Evolutionary conservation across 2,797 vertebrate species (phyloP).

Genomic region (Alca torda): DNA sequence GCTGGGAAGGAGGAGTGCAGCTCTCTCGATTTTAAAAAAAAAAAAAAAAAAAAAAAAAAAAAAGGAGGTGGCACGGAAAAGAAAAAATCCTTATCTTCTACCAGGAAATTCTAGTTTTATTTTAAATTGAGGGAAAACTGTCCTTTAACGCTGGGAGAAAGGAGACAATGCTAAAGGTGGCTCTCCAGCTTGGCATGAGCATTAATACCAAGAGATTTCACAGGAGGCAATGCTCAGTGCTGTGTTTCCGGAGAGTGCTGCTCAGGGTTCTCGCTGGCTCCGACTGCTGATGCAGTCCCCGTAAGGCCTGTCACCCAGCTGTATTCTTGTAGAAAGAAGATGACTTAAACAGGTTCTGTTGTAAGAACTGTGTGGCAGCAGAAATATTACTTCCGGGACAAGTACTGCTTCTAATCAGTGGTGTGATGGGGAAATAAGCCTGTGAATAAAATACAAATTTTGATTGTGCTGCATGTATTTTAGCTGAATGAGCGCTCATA

Average conservation of each 20-base stretch:
- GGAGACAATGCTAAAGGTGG: not conserved
- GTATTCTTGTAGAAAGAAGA: not conserved
- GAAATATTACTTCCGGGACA: not conserved
- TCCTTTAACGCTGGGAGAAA: not conserved
- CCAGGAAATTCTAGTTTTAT: not conserved
- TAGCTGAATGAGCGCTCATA: not conserved
- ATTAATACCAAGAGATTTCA: not conserved
- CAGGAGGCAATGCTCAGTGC: not conserved
- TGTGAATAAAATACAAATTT: not conserved
- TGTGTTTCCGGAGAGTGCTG: not conserved
- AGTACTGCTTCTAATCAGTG: not conserved
- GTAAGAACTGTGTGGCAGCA: not conserved
- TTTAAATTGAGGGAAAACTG: not conserved
- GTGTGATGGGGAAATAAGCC: not conserved
- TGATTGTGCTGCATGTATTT: not conserved
- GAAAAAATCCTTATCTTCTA: not conserved
- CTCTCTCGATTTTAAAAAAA: not conserved
- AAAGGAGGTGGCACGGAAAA: rapidly evolving
- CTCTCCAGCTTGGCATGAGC: not conserved
- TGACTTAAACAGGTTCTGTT: not conserved
- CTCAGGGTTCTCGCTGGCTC: rapidly evolving
- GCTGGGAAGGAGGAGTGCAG: not conserved
- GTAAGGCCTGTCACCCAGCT: not conserved
- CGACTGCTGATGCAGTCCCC: not conserved
- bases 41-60: not conserved